Percentiles rank a stretch among this genome's conserved stretches.
phyloP scores from a whole-genome alignment of 1,140 invertebrate genomes.

The Penaeus vannamei region DNA sequence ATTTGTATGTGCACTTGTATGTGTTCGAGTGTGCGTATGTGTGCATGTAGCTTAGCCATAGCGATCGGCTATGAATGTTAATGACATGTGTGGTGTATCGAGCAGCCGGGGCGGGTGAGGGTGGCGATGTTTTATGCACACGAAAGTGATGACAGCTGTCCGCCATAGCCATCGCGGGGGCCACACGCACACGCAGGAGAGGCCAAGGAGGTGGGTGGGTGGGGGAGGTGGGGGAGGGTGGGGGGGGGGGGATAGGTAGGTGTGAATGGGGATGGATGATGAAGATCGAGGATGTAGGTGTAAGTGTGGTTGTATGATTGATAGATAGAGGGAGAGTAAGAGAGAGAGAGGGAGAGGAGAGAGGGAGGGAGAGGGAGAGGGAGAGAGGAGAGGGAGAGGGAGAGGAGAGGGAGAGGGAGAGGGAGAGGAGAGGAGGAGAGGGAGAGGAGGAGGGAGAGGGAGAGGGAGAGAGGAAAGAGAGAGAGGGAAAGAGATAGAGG shows the following conservation, averaged over 20 bases:
- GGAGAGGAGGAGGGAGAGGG: not conserved
- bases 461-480: not conserved
- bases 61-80: not conserved
- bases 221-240: not conserved
- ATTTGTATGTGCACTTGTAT: not conserved
- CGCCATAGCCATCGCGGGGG: too few relatives aligned
- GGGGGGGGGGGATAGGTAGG: not conserved
- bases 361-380: not conserved
- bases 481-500: not conserved
- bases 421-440: not conserved
- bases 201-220: not conserved
- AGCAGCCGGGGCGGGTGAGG: too few relatives aligned
- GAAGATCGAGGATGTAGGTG: not conserved
- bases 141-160: too few relatives aligned
- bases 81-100: too few relatives aligned
- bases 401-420: not conserved
- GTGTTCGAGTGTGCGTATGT: not conserved
- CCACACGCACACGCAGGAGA: too few relatives aligned
- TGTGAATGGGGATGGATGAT: not conserved
- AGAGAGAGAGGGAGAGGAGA: not conserved
- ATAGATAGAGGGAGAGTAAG: not conserved
- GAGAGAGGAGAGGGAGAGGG: not conserved
- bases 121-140: too few relatives aligned
- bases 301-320: too few relatives aligned
- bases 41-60: not conserved